Percentiles rank a stretch among this genome's conserved stretches.
Conservation (phyloP, 2,113 vertebrate genomes). For the Poeciliopsis retropinna region DNA sequence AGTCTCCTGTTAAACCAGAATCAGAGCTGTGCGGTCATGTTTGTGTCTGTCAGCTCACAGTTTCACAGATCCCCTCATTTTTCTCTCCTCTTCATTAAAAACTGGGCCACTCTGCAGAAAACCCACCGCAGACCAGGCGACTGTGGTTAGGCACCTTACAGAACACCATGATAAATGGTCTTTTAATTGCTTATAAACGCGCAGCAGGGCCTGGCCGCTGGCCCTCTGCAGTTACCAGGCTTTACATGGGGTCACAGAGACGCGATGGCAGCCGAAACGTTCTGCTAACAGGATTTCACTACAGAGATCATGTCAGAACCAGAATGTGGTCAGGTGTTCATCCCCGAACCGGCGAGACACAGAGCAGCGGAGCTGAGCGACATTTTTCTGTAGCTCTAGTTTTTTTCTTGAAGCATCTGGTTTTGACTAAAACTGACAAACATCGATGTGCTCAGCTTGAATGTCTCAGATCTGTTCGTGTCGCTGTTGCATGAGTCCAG, state of each 20-base stretch:
- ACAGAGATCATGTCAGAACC: background rate
- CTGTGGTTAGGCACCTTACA: slow-evolving; percentile 72
- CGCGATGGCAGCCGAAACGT: background rate
- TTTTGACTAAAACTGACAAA: background rate
- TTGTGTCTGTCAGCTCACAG: slow-evolving; percentile 31
- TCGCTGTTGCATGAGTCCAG: background rate
- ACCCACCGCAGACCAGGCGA: slow-evolving; percentile 59
- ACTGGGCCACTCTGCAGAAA: slow-evolving; percentile 43
- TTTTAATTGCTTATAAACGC: slow-evolving; percentile 74
- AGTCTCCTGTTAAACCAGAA: slow-evolving; percentile 16
- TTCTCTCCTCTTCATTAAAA: slow-evolving; percentile 54
- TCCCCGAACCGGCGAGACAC: background rate
- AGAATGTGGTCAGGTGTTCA: background rate
- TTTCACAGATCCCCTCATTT: slow-evolving; percentile 17
- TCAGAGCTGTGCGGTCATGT: slow-evolving; percentile 35
- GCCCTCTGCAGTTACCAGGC: slow-evolving; percentile 31
- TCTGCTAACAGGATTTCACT: background rate
- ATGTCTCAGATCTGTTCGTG: background rate
- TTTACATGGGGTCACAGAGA: background rate
- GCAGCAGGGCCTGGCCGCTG: slow-evolving; percentile 41
- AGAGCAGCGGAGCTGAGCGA: background rate
- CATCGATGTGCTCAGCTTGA: background rate
- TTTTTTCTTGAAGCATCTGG: background rate
- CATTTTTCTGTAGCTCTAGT: background rate
- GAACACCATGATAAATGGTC: slow-evolving; percentile 61